A percentile compares a stretch with the other conserved stretches of the same genome.
Conservation (phyloP, 1,140 invertebrate genomes). For the Whitmania pigra region DNA sequence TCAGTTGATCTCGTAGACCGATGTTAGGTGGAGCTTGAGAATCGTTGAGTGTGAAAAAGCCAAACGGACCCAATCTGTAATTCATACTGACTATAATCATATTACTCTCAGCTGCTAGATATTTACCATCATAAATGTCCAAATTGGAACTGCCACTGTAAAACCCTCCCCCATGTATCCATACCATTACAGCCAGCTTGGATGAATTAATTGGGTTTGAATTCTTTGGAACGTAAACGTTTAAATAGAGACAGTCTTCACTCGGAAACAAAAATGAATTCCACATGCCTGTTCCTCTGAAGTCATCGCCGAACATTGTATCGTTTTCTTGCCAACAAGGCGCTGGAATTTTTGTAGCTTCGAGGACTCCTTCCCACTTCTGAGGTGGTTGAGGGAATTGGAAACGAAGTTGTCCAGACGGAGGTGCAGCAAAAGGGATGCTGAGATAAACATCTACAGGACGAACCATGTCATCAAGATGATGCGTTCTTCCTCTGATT, state of each 20-base stretch:
- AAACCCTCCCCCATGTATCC: constrained; percentile 77
- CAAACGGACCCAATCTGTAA: constrained; percentile 75
- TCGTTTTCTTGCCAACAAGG: constrained; percentile 82
- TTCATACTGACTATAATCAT: constrained; percentile 87
- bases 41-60: constrained; percentile 80
- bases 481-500: constrained; percentile 52
- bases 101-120: constrained; percentile 61
- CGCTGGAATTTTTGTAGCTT: constrained; percentile 54
- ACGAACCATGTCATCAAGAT: constrained; percentile 50
- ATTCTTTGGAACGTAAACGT: constrained; percentile 31
- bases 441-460: constrained; percentile 71
- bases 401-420: constrained; percentile 72
- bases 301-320: constrained; percentile 65
- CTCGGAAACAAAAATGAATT: constrained; percentile 70
- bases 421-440: constrained; percentile 84
- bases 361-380: constrained; percentile 23
- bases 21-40: constrained; percentile 83
- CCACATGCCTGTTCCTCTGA: constrained; percentile 64
- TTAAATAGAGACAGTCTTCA: constrained; percentile 36
- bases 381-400: constrained; percentile 61
- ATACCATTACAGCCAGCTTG: constrained; percentile 18
- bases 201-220: constrained; percentile 17
- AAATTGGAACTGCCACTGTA: constrained; percentile 74
- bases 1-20: constrained; percentile 59
- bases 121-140: constrained; percentile 78